phyloP scores from a whole-genome alignment of 2,888 invertebrate species.

The Lasioglossum pauxillum region DNA sequence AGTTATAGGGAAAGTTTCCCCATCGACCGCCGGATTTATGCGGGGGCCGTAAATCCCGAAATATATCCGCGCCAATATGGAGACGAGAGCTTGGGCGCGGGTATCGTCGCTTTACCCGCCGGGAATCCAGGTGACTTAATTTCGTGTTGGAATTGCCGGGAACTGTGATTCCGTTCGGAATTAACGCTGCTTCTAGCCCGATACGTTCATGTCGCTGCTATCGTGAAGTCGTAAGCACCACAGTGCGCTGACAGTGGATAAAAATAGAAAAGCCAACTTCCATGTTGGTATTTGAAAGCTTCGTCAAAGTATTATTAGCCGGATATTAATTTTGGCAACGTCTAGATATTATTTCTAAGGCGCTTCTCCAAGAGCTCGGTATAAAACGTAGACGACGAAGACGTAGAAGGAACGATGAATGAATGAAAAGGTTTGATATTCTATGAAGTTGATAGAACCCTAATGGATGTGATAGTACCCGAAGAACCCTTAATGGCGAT shows the following conservation, averaged over 20 bases:
- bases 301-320: no score
- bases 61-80: conserved; percentile 52
- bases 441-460: neutral
- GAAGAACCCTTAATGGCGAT: neutral
- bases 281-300: no score
- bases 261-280: neutral
- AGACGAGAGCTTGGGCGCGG: neutral
- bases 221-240: neutral
- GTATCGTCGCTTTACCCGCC: conserved; percentile 16
- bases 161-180: neutral
- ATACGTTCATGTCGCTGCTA: neutral
- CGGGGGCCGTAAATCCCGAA: conserved; percentile 45
- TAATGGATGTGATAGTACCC: neutral
- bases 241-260: no score
- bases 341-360: neutral
- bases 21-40: conserved; percentile 62
- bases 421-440: neutral
- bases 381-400: neutral
- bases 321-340: no score
- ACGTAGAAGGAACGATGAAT: neutral
- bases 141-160: neutral
- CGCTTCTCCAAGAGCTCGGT: neutral
- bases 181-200: neutral
- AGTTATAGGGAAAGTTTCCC: conserved; percentile 64
- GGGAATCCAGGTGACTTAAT: conserved; percentile 28